A percentile compares a stretch with the other conserved stretches of the same genome.
Conservation (phyloP, 53 echinoderm and acorn worm species). For the Glandiceps talaboti region DNA sequence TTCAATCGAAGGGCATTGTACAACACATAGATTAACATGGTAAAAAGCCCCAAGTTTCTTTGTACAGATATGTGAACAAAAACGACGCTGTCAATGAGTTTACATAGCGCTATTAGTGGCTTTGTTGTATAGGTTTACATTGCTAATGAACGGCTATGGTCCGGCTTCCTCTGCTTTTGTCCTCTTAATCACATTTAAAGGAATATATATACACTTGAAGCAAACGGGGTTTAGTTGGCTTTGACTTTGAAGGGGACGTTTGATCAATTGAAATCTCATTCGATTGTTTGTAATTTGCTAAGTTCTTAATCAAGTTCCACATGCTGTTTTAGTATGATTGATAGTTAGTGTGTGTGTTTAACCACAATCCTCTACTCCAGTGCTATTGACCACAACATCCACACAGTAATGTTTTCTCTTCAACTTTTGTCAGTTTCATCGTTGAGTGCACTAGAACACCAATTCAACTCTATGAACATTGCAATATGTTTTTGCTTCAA, state of each 20-base stretch:
- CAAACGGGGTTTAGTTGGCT: neutral
- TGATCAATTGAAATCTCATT: neutral
- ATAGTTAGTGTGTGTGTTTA: no score
- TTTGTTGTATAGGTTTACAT: neutral
- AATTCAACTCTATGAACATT: no score
- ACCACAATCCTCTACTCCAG: no score
- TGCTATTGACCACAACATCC: no score
- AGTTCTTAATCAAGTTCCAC: no score
- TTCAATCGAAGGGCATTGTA: neutral
- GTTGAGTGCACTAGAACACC: no score
- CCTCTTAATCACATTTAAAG: neutral
- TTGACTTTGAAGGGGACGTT: neutral
- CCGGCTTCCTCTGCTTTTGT: neutral
- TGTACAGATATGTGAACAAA: neutral
- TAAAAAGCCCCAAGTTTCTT: neutral
- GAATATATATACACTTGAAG: neutral
- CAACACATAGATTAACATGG: neutral
- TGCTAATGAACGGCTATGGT: neutral
- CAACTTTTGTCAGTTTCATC: no score
- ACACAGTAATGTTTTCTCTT: no score
- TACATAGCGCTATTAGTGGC: neutral
- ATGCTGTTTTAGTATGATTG: no score
- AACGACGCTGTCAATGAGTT: neutral
- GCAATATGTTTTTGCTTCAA: no score
- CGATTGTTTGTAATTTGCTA: neutral